phyloP scores from a whole-genome alignment of 2,113 vertebrate species.

The Leptodactylus fuscus region DNA sequence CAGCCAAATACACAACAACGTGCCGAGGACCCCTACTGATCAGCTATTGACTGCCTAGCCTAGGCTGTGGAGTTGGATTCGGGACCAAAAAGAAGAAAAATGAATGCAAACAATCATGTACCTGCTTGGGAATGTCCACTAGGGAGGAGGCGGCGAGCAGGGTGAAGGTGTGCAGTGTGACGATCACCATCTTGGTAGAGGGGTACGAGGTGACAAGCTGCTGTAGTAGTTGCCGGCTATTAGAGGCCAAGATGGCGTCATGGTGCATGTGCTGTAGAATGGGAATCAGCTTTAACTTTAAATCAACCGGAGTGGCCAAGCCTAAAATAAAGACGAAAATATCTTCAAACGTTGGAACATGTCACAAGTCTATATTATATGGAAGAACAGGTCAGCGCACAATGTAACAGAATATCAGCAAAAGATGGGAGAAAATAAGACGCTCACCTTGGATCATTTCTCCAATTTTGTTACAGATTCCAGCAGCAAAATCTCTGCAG shows the following conservation, averaged over 20 bases:
- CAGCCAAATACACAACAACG: no score
- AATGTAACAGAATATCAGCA: no score
- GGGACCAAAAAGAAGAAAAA: no score
- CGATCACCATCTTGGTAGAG: slow-evolving; percentile 94
- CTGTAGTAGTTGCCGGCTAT: slow-evolving; percentile 90
- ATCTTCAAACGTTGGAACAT: neutral
- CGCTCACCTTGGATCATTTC: slow-evolving; percentile 98
- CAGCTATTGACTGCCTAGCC: no score
- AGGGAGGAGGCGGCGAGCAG: slow-evolving; percentile 93
- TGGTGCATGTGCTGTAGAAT: slow-evolving; percentile 99
- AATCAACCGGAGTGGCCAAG: slow-evolving; percentile 91
- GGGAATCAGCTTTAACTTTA: slow-evolving; percentile 96
- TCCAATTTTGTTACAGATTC: slow-evolving; percentile 99
- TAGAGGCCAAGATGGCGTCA: slow-evolving; percentile 89
- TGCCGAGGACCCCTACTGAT: no score
- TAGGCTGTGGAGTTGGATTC: no score
- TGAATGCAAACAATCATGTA: slow-evolving; percentile 59
- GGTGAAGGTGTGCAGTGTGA: slow-evolving; percentile 95
- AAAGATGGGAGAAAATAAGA: neutral
- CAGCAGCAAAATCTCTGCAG: slow-evolving; percentile 93
- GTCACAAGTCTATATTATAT: no score
- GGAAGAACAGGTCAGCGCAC: no score
- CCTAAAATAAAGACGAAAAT: slow-evolving; percentile 69
- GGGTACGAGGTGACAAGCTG: slow-evolving; percentile 93
- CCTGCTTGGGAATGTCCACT: slow-evolving; percentile 97